These are phyloP conservation scores for Stegana nigrithorax DNA, from an alignment of 2,888 invertebrate genomes.

Conservation along the genomic window DNA sequence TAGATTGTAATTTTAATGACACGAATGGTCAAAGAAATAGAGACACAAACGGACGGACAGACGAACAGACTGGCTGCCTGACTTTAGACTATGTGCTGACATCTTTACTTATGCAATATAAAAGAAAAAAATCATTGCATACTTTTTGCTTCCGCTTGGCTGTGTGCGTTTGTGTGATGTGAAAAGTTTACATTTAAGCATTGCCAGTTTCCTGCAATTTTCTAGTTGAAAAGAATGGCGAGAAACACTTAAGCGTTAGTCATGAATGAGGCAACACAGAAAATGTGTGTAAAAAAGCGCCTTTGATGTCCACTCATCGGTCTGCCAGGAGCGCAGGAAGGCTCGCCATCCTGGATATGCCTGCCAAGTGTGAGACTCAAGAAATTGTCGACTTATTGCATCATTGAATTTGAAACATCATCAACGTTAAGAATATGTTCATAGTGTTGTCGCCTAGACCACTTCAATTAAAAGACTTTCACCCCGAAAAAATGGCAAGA, in stretches of 20 bases:
- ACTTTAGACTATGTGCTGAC: conserved; percentile 23
- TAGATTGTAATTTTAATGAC: conserved; percentile 60
- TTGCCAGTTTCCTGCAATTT: conserved; percentile 17
- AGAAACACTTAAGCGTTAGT: conserved; percentile 10
- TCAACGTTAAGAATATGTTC: conserved; percentile 29
- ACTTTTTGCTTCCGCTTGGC: conserved; percentile 38
- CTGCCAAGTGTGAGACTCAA: conserved; percentile 3
- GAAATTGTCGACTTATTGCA: conserved; percentile 35
- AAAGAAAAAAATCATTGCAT: conserved; percentile 44
- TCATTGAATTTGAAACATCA: conserved; percentile 41
- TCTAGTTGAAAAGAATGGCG: background rate
- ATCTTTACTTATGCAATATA: conserved; percentile 29
- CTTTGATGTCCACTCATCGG: conserved; percentile 5
- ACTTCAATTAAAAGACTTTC: conserved; percentile 68
- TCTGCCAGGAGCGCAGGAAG: no score
- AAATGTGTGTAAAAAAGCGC: conserved; percentile 3
- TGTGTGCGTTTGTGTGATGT: conserved; percentile 8
- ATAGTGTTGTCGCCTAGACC: conserved; percentile 41
- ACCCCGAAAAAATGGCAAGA: conserved; percentile 39
- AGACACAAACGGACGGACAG: background rate
- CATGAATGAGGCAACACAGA: conserved; percentile 9
- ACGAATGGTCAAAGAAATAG: conserved; percentile 24
- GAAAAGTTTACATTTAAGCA: conserved; percentile 19
- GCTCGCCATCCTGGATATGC: no score
- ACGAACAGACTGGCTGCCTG: background rate